Conservation (phyloP, 2,113 vertebrate genomes). For the Prunella fulvescens region DNA sequence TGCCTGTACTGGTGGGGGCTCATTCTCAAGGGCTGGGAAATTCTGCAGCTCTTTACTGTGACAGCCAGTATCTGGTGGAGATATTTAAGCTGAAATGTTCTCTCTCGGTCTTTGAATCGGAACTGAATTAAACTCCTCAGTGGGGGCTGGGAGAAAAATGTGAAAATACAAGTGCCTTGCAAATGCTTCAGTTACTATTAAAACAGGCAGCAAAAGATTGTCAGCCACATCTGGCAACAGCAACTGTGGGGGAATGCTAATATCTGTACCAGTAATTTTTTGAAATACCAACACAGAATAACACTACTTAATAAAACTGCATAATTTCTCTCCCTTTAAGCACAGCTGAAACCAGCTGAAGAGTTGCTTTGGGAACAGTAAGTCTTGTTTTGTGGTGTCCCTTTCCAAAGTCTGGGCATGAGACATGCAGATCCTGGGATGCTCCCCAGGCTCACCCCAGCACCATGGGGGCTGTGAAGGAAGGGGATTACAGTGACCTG, state of each 20-base stretch:
- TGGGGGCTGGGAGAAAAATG: not conserved
- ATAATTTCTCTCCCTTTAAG: not conserved
- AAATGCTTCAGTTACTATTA: not conserved
- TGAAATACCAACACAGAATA: not conserved
- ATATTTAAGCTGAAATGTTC: not conserved
- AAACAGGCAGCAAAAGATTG: not conserved
- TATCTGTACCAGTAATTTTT: not conserved
- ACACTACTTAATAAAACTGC: not conserved
- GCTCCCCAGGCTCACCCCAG: not conserved
- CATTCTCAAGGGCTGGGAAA: not conserved
- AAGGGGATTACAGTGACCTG: not conserved
- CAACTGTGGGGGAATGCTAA: not conserved
- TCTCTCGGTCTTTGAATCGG: not conserved
- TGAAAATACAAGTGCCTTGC: not conserved
- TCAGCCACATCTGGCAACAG: not conserved
- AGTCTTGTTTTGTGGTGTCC: not conserved
- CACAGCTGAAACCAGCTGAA: not conserved
- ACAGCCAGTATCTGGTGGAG: not conserved
- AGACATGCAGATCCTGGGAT: not conserved
- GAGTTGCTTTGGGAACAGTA: not conserved
- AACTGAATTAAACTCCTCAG: not conserved
- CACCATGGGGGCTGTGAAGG: rapidly evolving
- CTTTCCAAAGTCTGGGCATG: not conserved
- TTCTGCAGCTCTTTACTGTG: not conserved
- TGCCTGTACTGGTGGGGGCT: not conserved